phyloP scores from a whole-genome alignment of 2,888 invertebrate species.

The Camponotus fellah region DNA sequence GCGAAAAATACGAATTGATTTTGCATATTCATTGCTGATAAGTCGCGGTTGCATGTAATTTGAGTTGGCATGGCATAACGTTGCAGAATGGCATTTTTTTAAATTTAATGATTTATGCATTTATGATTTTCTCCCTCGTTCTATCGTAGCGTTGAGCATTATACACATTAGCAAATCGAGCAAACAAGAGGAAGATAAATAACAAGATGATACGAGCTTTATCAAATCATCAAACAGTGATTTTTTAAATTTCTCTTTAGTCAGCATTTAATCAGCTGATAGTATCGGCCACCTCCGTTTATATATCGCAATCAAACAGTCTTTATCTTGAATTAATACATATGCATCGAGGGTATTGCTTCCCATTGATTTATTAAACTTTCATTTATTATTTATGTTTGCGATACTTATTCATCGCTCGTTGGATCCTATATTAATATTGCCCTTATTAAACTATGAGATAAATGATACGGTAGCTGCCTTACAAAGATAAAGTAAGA shows the following conservation, averaged over 20 bases:
- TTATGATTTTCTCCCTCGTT: constrained; percentile 45
- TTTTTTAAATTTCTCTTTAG: constrained; percentile 17
- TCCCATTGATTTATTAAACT: constrained; percentile 6
- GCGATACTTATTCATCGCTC: constrained; percentile 1
- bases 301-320: constrained; percentile 26
- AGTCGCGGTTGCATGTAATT: constrained; percentile 41
- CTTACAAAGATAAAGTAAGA: neutral
- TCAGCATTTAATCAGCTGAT: constrained; percentile 23
- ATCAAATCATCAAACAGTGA: constrained; percentile 35
- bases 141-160: neutral
- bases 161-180: constrained; percentile 34
- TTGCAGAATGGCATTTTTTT: constrained; percentile 22
- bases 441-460: neutral
- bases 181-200: constrained; percentile 26
- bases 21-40: constrained; percentile 47
- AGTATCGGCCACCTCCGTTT: constrained; percentile 7
- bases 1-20: constrained; percentile 45
- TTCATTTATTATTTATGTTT: constrained; percentile 13
- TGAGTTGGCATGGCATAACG: constrained; percentile 24
- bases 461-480: neutral
- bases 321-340: constrained; percentile 40
- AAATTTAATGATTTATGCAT: constrained; percentile 40
- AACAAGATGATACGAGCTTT: constrained; percentile 13
- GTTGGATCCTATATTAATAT: constrained; percentile 10
- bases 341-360: neutral